phyloP scores from a whole-genome alignment of 2,888 invertebrate genomes.

The Escarpia spicata region DNA sequence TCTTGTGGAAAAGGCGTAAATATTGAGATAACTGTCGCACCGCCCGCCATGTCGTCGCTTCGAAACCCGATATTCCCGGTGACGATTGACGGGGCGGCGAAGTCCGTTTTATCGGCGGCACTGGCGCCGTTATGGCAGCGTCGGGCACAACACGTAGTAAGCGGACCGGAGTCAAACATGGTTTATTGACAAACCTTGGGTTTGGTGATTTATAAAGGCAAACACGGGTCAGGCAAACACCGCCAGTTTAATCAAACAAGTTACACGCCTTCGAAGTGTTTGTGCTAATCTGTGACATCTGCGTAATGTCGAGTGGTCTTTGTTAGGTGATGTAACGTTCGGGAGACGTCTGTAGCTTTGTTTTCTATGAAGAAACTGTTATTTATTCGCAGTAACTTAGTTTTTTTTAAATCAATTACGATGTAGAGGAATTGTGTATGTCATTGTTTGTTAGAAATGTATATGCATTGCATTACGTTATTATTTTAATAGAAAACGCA shows the following conservation, averaged over 20 bases:
- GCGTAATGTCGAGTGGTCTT: background rate
- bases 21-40: constrained; percentile 13
- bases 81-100: background rate
- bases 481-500: too few species aligned
- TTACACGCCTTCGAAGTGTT: background rate
- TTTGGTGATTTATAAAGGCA: background rate
- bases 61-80: background rate
- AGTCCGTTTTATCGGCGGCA: background rate
- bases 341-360: background rate
- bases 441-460: too few species aligned
- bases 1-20: constrained; percentile 3
- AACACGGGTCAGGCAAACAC: background rate
- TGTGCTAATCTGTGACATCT: background rate
- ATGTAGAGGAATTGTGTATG: too few species aligned
- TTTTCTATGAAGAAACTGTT: too few species aligned
- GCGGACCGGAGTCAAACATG: background rate
- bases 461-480: too few species aligned
- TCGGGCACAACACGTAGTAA: constrained; percentile 1
- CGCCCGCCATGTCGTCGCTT: background rate
- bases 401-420: too few species aligned
- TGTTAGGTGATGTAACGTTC: background rate
- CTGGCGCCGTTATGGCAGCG: background rate
- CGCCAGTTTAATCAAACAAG: background rate
- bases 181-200: background rate
- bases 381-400: too few species aligned